Base-by-base conservation (phyloP, 2,113 vertebrate genomes). In the Gila orcuttii region DNA sequence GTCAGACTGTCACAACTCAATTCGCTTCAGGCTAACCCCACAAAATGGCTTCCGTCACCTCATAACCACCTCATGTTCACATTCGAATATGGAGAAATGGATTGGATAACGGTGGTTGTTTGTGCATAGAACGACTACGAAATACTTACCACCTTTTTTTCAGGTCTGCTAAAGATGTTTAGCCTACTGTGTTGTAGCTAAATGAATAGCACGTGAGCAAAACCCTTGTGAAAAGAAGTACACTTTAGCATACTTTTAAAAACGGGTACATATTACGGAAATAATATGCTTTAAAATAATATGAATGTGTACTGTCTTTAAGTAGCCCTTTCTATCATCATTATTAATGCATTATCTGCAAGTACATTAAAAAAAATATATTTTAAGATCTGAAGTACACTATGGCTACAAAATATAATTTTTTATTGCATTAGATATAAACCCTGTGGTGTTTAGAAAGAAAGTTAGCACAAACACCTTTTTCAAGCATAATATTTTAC, bases 1-100 rank as follows among this genome's bases (percentile, higher is more conserved):
- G 88, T 90, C 88, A 88, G 57, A 19, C 60, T 66, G 83, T 86
- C 83, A 82, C 86, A 88, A 73, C 87, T 90, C 87, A 88, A 88
- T 89, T 86, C 74, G 71, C 33, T 42, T 60, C 71, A 64, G 84
- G 50, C 39, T 47, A 45, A 45, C 69, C 47, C 12, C 25, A 68
- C 28, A 86, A 82, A 79, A 77, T 75, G 73, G 52, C 71, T 0
- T n/a, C 42, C 10, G 2, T 50, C 25, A 71, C 66, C 4, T 11
- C 47, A 42, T 73, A 66, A 39, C 19, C 13, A 55, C 64, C 21
- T 59, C 68, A 36, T 73, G 68, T 57, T 73, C 33, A n/a, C 12
- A 15, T 23, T 57, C 0, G 21, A 42, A 25, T 2, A 73, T 39
- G 21, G 21, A 57, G 66, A 71, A 57, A 21, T 10, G 23, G 7